phyloP scores from a whole-genome alignment of 37 sponge, comb jelly and placozoan genomes.

The Diacarnus erythraeanus region DNA sequence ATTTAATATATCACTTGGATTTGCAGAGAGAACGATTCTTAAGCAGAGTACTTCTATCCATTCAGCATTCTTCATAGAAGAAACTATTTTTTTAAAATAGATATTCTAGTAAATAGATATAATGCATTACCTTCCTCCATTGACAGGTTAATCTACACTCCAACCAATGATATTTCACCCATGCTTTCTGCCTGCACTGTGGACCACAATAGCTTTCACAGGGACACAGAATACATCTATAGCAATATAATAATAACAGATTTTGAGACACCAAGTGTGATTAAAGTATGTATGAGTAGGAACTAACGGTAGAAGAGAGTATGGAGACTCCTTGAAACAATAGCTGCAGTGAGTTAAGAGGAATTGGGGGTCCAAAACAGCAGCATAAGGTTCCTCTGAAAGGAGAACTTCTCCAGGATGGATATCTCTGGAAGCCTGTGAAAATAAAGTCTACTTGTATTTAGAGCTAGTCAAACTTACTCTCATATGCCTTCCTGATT shows the following conservation, averaged over 20 bases:
- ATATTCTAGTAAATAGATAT: too few relatives aligned
- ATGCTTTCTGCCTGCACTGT: conserved; percentile 33
- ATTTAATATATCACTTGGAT: background rate
- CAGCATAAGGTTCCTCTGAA: conserved; percentile 41
- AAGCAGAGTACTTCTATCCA: conserved; percentile 24
- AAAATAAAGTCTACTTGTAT: background rate
- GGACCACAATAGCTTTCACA: conserved; percentile 34
- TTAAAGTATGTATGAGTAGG: background rate
- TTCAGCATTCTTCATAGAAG: background rate
- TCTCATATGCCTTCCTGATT: conserved; percentile 8
- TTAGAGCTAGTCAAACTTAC: background rate
- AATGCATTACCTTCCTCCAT: conserved; percentile 38
- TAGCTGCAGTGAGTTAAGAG: conserved; percentile 31
- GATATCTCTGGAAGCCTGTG: conserved; percentile 17
- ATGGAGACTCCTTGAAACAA: conserved; percentile 17
- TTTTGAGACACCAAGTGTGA: too few relatives aligned
- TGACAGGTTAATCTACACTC: conserved; percentile 20
- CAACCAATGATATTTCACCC: conserved; percentile 57
- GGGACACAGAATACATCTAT: conserved; percentile 41
- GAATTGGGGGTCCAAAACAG: conserved; percentile 31
- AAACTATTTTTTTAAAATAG: too few relatives aligned
- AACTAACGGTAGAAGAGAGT: conserved; percentile 37
- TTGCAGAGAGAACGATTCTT: conserved; percentile 19
- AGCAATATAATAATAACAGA: background rate
- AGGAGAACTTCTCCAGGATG: conserved; percentile 28